Evolutionary conservation across 2,113 vertebrate species (phyloP).

Genomic region (Sphyrna mokarran): DNA sequence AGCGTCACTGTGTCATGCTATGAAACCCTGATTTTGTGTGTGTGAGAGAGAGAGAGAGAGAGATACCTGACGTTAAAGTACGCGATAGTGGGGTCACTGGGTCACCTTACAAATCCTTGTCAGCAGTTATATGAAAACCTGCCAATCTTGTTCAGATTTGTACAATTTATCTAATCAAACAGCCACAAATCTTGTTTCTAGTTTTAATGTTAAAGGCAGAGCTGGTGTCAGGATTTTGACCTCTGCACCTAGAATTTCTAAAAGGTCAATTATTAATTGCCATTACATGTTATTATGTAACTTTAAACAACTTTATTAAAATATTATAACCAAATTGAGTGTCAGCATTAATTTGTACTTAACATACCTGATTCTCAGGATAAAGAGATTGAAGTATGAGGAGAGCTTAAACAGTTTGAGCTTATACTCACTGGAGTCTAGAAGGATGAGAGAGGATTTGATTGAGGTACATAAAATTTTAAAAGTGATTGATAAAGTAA

Average conservation of each 20-base stretch:
- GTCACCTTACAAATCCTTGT: not conserved
- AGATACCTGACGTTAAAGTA: not conserved
- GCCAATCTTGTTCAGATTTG: not conserved
- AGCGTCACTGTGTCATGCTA: not conserved
- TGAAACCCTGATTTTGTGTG: not conserved
- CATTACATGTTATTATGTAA: not conserved
- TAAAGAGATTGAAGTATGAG: no score
- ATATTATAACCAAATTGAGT: not conserved
- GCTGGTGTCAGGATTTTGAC: not conserved
- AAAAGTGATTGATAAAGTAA: no score
- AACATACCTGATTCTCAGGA: not conserved
- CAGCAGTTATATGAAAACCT: not conserved
- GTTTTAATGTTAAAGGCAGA: not conserved
- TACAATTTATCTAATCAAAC: not conserved
- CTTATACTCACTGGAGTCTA: no score
- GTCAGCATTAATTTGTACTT: not conserved
- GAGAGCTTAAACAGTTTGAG: no score
- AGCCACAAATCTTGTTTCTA: not conserved
- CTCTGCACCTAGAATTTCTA: not conserved
- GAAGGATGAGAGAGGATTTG: no score
- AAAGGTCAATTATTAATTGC: not conserved
- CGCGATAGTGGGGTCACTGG: not conserved
- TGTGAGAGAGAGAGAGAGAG: not conserved
- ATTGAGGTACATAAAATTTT: no score
- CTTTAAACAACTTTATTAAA: conserved; percentile 7